Evolutionary conservation across 2,888 invertebrate species (phyloP).

Genomic region (Leptinotarsa rubiginosa): DNA sequence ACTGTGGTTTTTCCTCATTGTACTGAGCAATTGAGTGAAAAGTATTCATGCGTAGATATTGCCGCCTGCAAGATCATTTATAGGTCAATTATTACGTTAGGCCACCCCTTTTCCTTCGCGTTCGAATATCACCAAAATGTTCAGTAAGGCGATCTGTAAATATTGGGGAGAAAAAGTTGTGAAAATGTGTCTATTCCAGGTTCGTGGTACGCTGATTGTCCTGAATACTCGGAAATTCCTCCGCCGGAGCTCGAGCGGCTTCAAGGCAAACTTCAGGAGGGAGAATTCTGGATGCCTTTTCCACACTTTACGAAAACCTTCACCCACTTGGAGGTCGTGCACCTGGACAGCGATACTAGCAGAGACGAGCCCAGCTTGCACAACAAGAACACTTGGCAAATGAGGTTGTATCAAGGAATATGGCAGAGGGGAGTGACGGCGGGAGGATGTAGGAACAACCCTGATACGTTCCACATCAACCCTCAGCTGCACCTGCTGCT

Average conservation of each 20-base stretch:
- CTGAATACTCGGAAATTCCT: constrained; percentile 82
- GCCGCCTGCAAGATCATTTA: too few relatives aligned
- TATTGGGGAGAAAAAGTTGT: too few relatives aligned
- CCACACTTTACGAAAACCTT: constrained; percentile 86
- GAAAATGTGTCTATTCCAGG: not conserved
- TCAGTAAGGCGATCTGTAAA: too few relatives aligned
- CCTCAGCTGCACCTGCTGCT: constrained; percentile 87
- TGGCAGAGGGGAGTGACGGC: constrained; percentile 86
- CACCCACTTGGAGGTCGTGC: constrained; percentile 79
- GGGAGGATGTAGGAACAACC: constrained; percentile 90
- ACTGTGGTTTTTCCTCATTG: too few relatives aligned
- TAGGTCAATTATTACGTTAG: too few relatives aligned
- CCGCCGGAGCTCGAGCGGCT: constrained; percentile 80
- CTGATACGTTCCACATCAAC: constrained; percentile 93
- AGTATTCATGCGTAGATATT: too few relatives aligned
- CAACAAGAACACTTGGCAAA: constrained; percentile 86
- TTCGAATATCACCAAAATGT: too few relatives aligned
- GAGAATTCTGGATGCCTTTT: constrained; percentile 79
- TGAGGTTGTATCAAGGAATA: constrained; percentile 86
- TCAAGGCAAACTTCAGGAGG: constrained; percentile 63
- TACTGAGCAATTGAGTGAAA: too few relatives aligned
- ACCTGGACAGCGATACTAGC: constrained; percentile 88
- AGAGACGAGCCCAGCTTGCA: constrained; percentile 85
- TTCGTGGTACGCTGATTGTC: constrained; percentile 11
- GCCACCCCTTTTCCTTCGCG: too few relatives aligned